phyloP scores from a whole-genome alignment of 2,888 invertebrate genomes.

The Alentia gelatinosa region DNA sequence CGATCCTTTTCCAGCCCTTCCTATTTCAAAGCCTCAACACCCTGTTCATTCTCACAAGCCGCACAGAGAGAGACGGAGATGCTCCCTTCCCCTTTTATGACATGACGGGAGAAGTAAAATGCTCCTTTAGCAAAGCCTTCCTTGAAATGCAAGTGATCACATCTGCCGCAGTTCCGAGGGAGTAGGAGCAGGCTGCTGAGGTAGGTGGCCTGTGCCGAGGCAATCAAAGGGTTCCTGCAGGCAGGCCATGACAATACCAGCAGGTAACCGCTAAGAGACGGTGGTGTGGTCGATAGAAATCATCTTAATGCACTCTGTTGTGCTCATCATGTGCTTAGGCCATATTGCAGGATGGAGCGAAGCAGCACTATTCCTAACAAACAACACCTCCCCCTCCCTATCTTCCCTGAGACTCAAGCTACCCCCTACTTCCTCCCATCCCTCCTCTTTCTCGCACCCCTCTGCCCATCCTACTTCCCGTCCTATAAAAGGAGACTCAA shows the following conservation, averaged over 20 bases:
- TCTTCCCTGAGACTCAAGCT: not conserved
- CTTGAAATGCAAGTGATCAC: constrained; percentile 16
- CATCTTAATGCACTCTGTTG: constrained; percentile 26
- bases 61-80: not conserved
- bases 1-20: not conserved
- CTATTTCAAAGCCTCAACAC: constrained; percentile 12
- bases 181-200: not conserved
- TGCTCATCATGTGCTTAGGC: not conserved
- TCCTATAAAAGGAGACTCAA: not conserved
- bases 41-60: not conserved
- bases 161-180: not conserved
- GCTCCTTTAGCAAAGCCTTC: constrained; percentile 4
- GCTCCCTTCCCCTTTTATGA: not conserved
- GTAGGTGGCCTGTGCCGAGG: not conserved
- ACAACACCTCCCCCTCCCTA: not conserved
- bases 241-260: not conserved
- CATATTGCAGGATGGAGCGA: too few species aligned
- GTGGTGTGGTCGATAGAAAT: not conserved
- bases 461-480: not conserved
- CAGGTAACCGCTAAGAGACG: constrained; percentile 2
- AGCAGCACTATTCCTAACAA: not conserved
- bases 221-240: not conserved
- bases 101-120: constrained; percentile 24
- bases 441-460: not conserved
- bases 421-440: not conserved